Evolutionary conservation across 2,888 invertebrate genomes (phyloP).

Genomic region (Chrysolina americana): DNA sequence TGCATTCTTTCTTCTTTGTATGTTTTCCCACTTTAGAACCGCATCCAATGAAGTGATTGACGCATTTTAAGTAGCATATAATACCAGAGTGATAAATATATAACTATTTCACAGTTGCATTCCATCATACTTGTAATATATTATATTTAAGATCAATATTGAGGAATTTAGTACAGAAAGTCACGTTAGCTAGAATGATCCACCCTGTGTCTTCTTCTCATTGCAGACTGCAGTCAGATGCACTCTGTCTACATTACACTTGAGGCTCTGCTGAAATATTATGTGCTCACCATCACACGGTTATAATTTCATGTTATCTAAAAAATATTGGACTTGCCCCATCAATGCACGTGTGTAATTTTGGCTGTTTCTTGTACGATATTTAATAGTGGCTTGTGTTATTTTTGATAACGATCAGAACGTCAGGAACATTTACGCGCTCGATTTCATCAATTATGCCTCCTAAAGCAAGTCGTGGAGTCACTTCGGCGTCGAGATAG

Average conservation of each 20-base stretch:
- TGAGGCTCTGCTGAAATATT: slow-evolving; percentile 39
- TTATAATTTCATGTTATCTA: slow-evolving; percentile 50
- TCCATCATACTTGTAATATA: too few species aligned
- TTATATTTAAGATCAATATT: too few species aligned
- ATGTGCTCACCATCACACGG: slow-evolving; percentile 34
- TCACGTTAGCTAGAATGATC: neutral
- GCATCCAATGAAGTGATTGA: too few species aligned
- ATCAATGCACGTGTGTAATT: slow-evolving; percentile 47
- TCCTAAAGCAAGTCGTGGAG: neutral
- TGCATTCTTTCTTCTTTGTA: too few species aligned
- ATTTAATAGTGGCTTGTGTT: slow-evolving; percentile 41
- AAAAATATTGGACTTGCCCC: slow-evolving; percentile 45
- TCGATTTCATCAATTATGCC: slow-evolving; percentile 3
- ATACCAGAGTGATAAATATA: too few species aligned
- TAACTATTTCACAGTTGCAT: too few species aligned
- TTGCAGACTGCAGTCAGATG: slow-evolving; percentile 4
- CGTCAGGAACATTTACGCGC: slow-evolving; percentile 16
- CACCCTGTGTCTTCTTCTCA: neutral
- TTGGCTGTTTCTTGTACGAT: slow-evolving; percentile 36
- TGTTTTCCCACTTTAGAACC: too few species aligned
- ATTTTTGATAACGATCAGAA: slow-evolving; percentile 37
- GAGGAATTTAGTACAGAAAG: neutral
- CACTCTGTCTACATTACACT: slow-evolving; percentile 26
- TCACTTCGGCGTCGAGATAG: neutral
- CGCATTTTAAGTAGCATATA: too few species aligned